These are phyloP conservation scores for Geopemphigus sp. DNA, from an alignment of 1,140 invertebrate species.

Conservation along the genomic window DNA sequence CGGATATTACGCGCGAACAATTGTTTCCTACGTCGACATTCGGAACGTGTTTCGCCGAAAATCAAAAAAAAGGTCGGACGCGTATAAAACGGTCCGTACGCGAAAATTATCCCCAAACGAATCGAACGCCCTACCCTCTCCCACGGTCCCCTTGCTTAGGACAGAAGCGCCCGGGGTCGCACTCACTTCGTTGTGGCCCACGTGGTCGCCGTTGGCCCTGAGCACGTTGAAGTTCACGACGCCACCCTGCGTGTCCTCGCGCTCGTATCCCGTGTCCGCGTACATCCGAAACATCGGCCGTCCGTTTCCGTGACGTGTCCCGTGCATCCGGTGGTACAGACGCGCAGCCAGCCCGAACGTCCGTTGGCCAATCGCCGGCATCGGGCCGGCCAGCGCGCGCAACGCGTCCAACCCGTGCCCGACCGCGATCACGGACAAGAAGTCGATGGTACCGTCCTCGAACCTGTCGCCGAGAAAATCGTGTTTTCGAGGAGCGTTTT, in stretches of 20 bases:
- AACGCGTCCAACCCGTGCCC: slow-evolving; percentile 77
- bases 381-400: slow-evolving; percentile 62
- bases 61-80: too few relatives aligned
- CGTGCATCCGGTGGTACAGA: slow-evolving; percentile 65
- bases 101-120: too few relatives aligned
- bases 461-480: slow-evolving; percentile 63
- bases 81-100: too few relatives aligned
- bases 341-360: slow-evolving; percentile 75
- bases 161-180: too few relatives aligned
- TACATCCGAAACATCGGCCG: slow-evolving; percentile 71
- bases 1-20: too few relatives aligned
- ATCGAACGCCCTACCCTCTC: too few relatives aligned
- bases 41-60: too few relatives aligned
- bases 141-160: too few relatives aligned
- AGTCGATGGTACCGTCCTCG: slow-evolving; percentile 91
- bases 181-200: slow-evolving; percentile 83
- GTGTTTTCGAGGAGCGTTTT: too few relatives aligned
- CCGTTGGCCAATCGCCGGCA: slow-evolving; percentile 69
- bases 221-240: slow-evolving; percentile 87
- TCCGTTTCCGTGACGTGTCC: slow-evolving; percentile 73
- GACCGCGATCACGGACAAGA: slow-evolving; percentile 78
- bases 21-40: too few relatives aligned
- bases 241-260: slow-evolving; percentile 70
- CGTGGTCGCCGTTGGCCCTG: slow-evolving; percentile 70
- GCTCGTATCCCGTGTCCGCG: slow-evolving; percentile 66